Evolutionary conservation across 2,113 vertebrate genomes (phyloP), one percentile per base, ranked within the genome.

Genomic region (Ictidomys tridecemlineatus): DNA sequence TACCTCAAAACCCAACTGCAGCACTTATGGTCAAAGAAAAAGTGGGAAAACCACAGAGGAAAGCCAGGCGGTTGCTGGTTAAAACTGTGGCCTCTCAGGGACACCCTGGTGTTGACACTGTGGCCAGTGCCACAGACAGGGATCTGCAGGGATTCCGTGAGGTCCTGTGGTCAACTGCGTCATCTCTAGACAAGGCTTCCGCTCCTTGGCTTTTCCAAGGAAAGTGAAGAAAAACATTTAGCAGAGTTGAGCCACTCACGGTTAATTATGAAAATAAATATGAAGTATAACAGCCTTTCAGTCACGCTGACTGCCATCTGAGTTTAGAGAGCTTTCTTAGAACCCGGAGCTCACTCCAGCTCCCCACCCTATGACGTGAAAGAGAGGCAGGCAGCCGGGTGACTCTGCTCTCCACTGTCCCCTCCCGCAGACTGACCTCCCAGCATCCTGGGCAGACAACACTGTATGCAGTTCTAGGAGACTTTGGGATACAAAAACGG

Each of bases 211-310:
- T 78, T 83, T 86, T 93, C 83, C 79, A 79, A 82, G 28, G 42
- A 32, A 61, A 58, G 26, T 48, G 20, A 24, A 88, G 77, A 34
- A 93, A 86, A 97, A 39, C 22, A 85, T 78, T 67, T 79, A 87
- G 63, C 63, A 89, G 70, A 22, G 34, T 53, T 53, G 34, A 83
- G 61, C 37, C 42, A 48, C 26, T 63, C 84, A 13, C 37, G 45
- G 87, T 76, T 95, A 86, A 65, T 28, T 83, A 76, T 53, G 65
- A 92, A 80, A 74, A 86, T 14, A 91, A 93, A 90, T 63, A 48
- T 2, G 30, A 89, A 89, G 65, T 77, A 58, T 65, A 85, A 95
- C 11, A 39, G 56, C 26, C 85, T 65, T 86, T 39, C 30, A 61
- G 76, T 58, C 73, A n/a, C 45, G 45, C 14, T 80, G 51, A 91